Base-by-base conservation (phyloP, 2,888 invertebrate genomes). In the Stegophylla sp. region DNA sequence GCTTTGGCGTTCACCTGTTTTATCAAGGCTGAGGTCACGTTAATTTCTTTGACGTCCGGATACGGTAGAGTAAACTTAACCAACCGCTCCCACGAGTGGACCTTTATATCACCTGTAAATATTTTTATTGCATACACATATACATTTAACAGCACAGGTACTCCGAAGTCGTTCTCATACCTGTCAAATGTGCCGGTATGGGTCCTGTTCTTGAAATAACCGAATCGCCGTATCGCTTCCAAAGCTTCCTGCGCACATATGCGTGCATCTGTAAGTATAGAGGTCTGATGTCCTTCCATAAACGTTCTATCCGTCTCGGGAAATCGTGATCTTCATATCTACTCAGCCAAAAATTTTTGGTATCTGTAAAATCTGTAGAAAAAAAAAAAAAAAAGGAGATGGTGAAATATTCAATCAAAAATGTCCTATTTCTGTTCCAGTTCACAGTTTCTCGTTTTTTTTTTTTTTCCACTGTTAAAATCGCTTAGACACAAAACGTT, bases 221-320 rank as follows among this genome's bases (percentile, higher is more conserved):
- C 1, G 89, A 87, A 53, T 91, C 90, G 0, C 94, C 94, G 85
- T 95, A 94, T 83, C 90, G 89, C 84, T 91, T 88, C n/a, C 90
- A 88, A 64, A 96, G 87, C 77, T 91, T 90, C 84, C 90, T 89
- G 83, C 95, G 89, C 0, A 94, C 92, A 85, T 94, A 95, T 0
- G 93, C 94, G 86, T 96, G 95, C 3, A 96, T 87, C 85, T 95
- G 92, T 82, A 91, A 87, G 85, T 96, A 96, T 3, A 96, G 86
- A 0, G 96, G 96, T 83, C 91, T 91, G 73, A 96, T 88, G 85
- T 93, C 90, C 75, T 90, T 88, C 90, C 93, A 94, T 3, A 94
- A 87, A 75, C 89, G 88, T 12, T 90, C 90, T 34, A 95, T 86
- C 84, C 92, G 91, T 41, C 90, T 86, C 84, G 91, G 91, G 82